phyloP scores from a whole-genome alignment of 2,888 invertebrate genomes.

The Chydorus sphaericus region DNA sequence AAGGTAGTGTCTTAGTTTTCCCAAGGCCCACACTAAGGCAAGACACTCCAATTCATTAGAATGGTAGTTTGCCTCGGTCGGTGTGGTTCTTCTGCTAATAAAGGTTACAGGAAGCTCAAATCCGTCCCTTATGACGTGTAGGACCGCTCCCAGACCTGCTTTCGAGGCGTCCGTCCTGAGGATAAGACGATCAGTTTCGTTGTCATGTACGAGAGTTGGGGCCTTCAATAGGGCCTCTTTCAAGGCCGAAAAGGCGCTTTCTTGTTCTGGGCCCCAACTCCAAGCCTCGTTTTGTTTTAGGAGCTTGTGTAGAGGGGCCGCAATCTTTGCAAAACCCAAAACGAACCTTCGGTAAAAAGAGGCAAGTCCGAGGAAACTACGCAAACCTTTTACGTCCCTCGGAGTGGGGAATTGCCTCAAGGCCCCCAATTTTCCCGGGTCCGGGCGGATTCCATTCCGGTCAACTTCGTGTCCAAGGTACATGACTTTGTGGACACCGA shows the following conservation, averaged over 20 bases:
- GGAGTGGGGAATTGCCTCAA: constrained; percentile 22
- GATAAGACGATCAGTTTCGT: constrained; percentile 20
- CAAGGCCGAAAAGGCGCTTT: constrained; percentile 17
- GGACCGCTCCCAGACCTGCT: constrained; percentile 20
- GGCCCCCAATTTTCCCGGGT: constrained; percentile 21
- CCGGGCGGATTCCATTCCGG: constrained; percentile 21
- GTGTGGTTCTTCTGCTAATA: constrained; percentile 12
- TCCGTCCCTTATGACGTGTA: constrained; percentile 19
- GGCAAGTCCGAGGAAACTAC: constrained; percentile 23
- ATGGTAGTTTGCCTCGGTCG: constrained; percentile 19
- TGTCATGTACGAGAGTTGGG: background rate
- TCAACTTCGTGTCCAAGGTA: constrained; percentile 26
- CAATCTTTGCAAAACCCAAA: constrained; percentile 19
- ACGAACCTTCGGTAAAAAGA: constrained; percentile 25
- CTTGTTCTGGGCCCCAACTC: constrained; percentile 16
- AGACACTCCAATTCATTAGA: constrained; percentile 20
- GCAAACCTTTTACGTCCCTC: constrained; percentile 17
- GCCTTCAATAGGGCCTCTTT: constrained; percentile 14
- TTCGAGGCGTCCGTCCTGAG: constrained; percentile 21
- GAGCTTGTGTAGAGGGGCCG: constrained; percentile 21
- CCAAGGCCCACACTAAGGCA: constrained; percentile 19
- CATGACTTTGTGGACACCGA: constrained; percentile 20
- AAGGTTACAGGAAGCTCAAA: constrained; percentile 13
- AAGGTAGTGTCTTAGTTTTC: constrained; percentile 20
- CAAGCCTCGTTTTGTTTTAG: constrained; percentile 20